Evolutionary conservation across 2,888 invertebrate genomes (phyloP), one percentile per base, ranked within the genome.

Genomic region (Crepidodera aurea): DNA sequence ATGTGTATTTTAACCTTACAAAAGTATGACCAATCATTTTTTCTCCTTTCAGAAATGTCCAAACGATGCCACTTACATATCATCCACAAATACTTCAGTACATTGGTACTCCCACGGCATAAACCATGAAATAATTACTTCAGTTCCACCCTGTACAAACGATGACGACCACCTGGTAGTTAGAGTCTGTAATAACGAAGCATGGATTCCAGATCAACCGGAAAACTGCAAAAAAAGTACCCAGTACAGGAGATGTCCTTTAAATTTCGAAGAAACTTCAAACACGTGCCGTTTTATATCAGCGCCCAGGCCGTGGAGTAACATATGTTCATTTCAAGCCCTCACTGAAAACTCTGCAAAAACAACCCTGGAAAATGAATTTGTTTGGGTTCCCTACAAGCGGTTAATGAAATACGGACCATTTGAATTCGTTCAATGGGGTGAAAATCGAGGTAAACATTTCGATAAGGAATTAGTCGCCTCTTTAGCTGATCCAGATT

Each of bases 241-340:
- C 18, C 57, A 59, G 29, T 18, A 29, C 2, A 64, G 66, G 42
- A 44, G 64, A 40, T 78, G 76, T 62, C 75, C 76, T 1, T 46
- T 54, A 2, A 57, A 62, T 22, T 73, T 71, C 50, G 58, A 57
- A 8, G 66, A 73, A 62, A 55, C 69, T 1, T 7, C 44, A 8
- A 64, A 62, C 19, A 64, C 69, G n/a, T 83, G 83, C 51, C 37
- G 81, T 1, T 75, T 74, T 61, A 70, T 81, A 16, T 79, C 80
- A 0, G 34, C 73, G 5, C 32, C 70, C 0, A 66, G 74, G 29
- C 60, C 55, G 6, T 77, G 78, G 71, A 66, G 76, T 10, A 51
- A 61, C n/a, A 58, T 42, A 7, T 62, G 59, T 40, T 50, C 44
- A 13, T 8, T 18, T 0, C 48, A 60, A 34, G 27, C 44, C 10